Percentiles rank a stretch among this genome's conserved stretches.
phyloP scores from a whole-genome alignment of 2,888 invertebrate species.

The Xanthia togata region DNA sequence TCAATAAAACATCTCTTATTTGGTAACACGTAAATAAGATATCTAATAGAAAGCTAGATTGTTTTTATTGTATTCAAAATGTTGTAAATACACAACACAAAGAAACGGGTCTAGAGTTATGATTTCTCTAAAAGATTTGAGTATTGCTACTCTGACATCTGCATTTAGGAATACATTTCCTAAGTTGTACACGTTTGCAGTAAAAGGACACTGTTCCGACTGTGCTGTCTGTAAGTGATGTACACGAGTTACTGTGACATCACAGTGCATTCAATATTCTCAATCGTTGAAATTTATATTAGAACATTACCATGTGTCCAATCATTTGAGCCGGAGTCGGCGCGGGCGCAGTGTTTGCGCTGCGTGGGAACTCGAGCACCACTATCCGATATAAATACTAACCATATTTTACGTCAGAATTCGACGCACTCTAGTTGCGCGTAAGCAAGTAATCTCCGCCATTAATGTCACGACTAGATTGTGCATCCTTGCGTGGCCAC shows the following conservation, averaged over 20 bases:
- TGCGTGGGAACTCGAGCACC: conserved; percentile 85
- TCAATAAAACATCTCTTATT: conserved; percentile 51
- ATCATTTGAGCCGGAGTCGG: conserved; percentile 51
- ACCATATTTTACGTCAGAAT: conserved; percentile 85
- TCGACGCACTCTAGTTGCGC: conserved; percentile 80
- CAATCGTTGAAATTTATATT: conserved; percentile 58
- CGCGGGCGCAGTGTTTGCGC: conserved; percentile 51
- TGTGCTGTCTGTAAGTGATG: conserved; percentile 40
- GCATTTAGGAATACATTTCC: conserved; percentile 21
- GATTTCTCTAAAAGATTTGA: conserved; percentile 45
- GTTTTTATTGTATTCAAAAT: conserved; percentile 39
- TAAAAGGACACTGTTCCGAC: conserved; percentile 25
- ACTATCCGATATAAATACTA: conserved; percentile 72
- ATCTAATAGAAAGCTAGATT: conserved; percentile 49
- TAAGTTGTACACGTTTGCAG: conserved; percentile 10
- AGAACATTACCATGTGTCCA: conserved; percentile 62
- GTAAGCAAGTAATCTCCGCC: conserved; percentile 77
- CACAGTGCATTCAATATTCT: conserved; percentile 48
- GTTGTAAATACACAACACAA: conserved; percentile 5
- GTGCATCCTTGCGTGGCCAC: conserved; percentile 83
- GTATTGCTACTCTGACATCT: neutral
- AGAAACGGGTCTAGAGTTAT: conserved; percentile 14
- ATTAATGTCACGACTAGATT: conserved; percentile 85
- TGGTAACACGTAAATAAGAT: conserved; percentile 41
- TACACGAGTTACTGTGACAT: conserved; percentile 38